These are phyloP conservation scores for Clarias batrachus DNA, from an alignment of 2,113 vertebrate species.

Conservation along the genomic window DNA sequence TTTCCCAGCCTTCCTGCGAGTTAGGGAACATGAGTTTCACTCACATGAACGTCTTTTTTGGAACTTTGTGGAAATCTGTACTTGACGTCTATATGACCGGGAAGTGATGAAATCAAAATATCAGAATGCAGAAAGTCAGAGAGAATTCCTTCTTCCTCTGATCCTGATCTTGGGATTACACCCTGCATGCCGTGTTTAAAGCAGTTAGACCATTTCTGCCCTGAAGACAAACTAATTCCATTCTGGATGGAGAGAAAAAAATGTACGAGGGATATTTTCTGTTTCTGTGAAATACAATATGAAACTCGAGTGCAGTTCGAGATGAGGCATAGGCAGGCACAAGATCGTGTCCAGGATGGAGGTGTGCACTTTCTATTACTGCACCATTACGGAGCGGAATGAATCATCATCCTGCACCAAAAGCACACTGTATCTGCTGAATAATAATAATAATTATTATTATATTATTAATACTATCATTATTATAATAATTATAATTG, in stretches of 20 bases:
- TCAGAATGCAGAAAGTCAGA: not conserved
- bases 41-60: not conserved
- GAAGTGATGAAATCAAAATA: not conserved
- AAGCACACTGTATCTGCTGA: not conserved
- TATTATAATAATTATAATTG: no score
- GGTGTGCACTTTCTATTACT: conserved; percentile 27
- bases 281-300: conserved; percentile 2
- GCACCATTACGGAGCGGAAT: conserved; percentile 14
- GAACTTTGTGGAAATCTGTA: conserved; percentile 17
- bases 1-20: conserved; percentile 30
- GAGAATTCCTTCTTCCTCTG: not conserved
- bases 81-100: not conserved
- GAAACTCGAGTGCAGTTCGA: not conserved
- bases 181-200: not conserved
- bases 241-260: not conserved
- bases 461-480: no score
- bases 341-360: conserved; percentile 4
- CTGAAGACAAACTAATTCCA: conserved; percentile 17
- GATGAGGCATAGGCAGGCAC: not conserved
- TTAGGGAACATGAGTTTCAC: not conserved
- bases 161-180: not conserved
- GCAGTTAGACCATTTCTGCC: not conserved
- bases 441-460: no score
- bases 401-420: conserved; percentile 24
- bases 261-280: not conserved